Base-by-base conservation (phyloP, 2,888 invertebrate genomes). In the Eupithecia subumbrata region DNA sequence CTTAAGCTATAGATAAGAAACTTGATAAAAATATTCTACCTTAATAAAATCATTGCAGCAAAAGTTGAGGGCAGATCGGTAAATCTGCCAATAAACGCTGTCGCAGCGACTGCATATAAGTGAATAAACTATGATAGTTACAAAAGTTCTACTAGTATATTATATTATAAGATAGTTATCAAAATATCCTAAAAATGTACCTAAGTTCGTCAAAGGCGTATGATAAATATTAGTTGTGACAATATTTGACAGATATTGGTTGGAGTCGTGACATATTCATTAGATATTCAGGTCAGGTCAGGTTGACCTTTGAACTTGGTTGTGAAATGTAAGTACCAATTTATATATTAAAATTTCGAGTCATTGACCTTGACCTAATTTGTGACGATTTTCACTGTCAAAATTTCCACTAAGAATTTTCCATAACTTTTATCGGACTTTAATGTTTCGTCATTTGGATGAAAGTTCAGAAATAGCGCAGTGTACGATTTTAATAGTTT, bases 311-410 rank as follows among this genome's bases (percentile, higher is more conserved):
- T 77, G 64, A 73, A 74, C 74, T 45, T 48, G 25, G 22, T 63
- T 71, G 71, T 64, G 40, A 64, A 63, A 68, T 45, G 34, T 16
- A 45, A 16, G 45, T 45, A 43, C 9, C 0, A 22, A 70, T 45
- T 12, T 8, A 11, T n/a, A 56, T 2, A 56, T 56, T 56, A 11
- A 48, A 40, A 25, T 34, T 63, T 45, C 52, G 48, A 14, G 12
- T 48, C 37, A 71, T 75, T 80, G 76, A 73, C 74, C 76, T 78
- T 80, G 79, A 79, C 80, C 76, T 45, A 74, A 70, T 74, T 79
- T 12, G 12, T 12, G 60, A 25, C 25, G 60, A 5, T 56, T 56
- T 56, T 12, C 56, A 56, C 25, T 22, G 12, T 25, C 22, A 12
- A 56, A 22, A 56, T 22, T 56, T 56, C 56, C 56, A 56, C 5